Evolutionary conservation across 2,797 vertebrate species (phyloP), one percentile per base, ranked within the genome.

Genomic region (Spondyliosoma cantharus): DNA sequence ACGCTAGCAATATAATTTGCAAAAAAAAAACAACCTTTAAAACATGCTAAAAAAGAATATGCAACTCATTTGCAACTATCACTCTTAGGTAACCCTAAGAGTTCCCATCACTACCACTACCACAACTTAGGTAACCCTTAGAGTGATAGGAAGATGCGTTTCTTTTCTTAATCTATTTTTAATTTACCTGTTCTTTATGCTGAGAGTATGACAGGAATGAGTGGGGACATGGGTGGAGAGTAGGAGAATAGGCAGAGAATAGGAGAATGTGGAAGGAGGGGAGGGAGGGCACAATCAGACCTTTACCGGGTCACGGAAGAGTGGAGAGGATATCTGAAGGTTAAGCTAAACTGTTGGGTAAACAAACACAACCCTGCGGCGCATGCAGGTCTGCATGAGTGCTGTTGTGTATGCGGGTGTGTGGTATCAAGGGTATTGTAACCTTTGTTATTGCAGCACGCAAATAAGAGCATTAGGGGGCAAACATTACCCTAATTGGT

Each of bases 311-410:
- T 81, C 80, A 65, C 11, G 20, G 57, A 70, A 62, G 76, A 76
- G 27, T 72, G 76, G 64, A 62, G 65, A 76, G 76, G 71, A 54
- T 76, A 56, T 52, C 67, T 88, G 76, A 87, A 89, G 86, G 84
- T 89, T 81, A 77, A 79, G 37, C 82, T 62, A 53, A 88, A 83
- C 85, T 89, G 85, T 75, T 77, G 74, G 80, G 75, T 83, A 88
- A 91, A 91, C 81, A 92, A 88, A 83, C 75, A 80, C 61, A 75
- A 57, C 42, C 63, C 70, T n/a, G 49, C 63, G 46, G 63, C 2
- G 14, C 42, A 20, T 29, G 17, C 29, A 8, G 27, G 29, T 65
- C 17, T 71, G 62, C 66, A 5, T 49, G 25, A 20, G 46, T 58
- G 76, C 29, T 67, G 56, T 22, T n/a, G 58, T 25, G 54, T 67